Percentiles rank a stretch among this genome's conserved stretches.
Conservation (phyloP, 2,888 invertebrate species). For the Allolobophora icterica region DNA sequence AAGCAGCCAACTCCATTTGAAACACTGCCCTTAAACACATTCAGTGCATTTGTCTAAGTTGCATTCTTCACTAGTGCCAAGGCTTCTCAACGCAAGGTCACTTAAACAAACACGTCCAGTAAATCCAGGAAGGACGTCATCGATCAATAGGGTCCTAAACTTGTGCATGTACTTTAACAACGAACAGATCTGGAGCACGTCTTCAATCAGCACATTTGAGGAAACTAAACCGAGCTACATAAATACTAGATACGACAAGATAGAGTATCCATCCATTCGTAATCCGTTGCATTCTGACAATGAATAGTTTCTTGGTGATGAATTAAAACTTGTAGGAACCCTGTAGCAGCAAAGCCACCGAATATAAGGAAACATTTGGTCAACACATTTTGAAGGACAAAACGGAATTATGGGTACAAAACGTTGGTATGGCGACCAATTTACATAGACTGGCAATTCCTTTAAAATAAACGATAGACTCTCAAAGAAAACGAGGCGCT, state of each 20-base stretch:
- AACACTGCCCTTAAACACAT: neutral
- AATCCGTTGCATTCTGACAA: neutral
- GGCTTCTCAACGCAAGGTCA: neutral
- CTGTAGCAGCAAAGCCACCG: too few relatives aligned
- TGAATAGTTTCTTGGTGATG: neutral
- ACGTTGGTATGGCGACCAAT: neutral
- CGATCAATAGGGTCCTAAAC: neutral
- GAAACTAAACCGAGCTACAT: neutral
- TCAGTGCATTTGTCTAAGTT: too few relatives aligned
- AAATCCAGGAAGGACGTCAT: neutral
- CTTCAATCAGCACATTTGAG: neutral
- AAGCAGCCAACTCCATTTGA: neutral
- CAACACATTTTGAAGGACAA: neutral
- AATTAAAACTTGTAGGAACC: neutral
- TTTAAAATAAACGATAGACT: neutral
- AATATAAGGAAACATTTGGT: too few relatives aligned
- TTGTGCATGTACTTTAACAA: neutral
- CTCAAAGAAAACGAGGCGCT: neutral
- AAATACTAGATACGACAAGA: neutral
- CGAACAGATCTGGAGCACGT: neutral
- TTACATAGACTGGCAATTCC: neutral
- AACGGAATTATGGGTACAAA: neutral
- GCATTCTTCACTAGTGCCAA: neutral
- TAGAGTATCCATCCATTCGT: too few relatives aligned
- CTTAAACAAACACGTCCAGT: neutral